phyloP scores from a whole-genome alignment of 2,888 invertebrate species.

The Monochamus alternatus region DNA sequence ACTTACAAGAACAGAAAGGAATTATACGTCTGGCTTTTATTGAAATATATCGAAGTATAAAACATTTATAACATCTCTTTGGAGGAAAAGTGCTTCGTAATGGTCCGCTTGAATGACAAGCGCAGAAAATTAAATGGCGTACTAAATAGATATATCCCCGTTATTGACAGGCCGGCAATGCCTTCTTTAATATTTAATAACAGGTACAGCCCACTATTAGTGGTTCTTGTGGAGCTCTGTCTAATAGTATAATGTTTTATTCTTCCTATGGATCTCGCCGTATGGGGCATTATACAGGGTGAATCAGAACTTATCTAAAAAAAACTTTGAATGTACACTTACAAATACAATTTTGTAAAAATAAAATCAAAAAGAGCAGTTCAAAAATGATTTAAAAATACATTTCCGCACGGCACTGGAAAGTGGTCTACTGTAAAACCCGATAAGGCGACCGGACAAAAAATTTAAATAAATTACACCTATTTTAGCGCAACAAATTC shows the following conservation, averaged over 20 bases:
- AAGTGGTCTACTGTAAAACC: too few species aligned
- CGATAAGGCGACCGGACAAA: too few species aligned
- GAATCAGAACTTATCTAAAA: too few species aligned
- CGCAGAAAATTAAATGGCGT: constrained; percentile 52
- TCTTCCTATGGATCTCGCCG: neutral
- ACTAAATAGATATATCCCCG: constrained; percentile 51
- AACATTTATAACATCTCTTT: constrained; percentile 28
- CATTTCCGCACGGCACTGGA: too few species aligned
- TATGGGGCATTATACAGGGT: neutral
- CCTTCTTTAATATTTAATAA: constrained; percentile 31
- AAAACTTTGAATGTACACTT: too few species aligned
- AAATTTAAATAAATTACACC: too few species aligned
- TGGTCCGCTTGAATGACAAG: constrained; percentile 48
- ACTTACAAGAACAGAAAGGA: neutral
- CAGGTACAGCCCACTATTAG: constrained; percentile 29
- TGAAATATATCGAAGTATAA: constrained; percentile 16
- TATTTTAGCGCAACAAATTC: too few species aligned
- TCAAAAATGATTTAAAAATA: too few species aligned
- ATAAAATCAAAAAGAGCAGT: too few species aligned
- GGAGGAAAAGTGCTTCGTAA: constrained; percentile 47
- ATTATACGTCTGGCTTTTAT: constrained; percentile 9
- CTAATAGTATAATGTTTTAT: constrained; percentile 18
- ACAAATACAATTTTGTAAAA: too few species aligned
- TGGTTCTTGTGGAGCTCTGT: constrained; percentile 15
- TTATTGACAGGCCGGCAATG: constrained; percentile 47